phyloP scores from a whole-genome alignment of 2,113 vertebrate species.

The Plestiodon gilberti region DNA sequence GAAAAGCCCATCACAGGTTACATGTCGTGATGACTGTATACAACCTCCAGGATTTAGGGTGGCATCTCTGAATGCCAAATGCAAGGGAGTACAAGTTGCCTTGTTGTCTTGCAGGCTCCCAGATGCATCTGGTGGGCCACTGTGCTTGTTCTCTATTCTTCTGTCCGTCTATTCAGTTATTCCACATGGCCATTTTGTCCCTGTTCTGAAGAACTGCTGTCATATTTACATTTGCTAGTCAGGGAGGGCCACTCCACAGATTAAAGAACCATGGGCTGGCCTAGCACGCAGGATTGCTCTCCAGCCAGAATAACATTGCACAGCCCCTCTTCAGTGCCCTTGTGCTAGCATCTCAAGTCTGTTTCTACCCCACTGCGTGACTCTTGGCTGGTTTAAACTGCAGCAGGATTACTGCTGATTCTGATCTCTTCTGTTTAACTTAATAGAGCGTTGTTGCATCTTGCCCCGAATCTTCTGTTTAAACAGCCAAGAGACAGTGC shows the following conservation, averaged over 20 bases:
- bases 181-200: background rate
- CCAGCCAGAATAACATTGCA: background rate
- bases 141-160: background rate
- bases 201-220: background rate
- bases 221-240: background rate
- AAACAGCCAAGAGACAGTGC: constrained; percentile 16
- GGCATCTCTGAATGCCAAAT: too few species aligned
- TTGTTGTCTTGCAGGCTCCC: too few species aligned
- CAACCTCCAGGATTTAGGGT: too few species aligned
- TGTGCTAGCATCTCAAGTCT: constrained; percentile 13
- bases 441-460: constrained; percentile 4
- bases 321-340: constrained; percentile 30
- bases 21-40: too few species aligned
- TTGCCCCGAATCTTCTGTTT: background rate
- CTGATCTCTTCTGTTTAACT: constrained; percentile 3
- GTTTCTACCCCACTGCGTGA: constrained; percentile 48
- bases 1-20: too few species aligned
- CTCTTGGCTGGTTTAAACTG: constrained; percentile 38
- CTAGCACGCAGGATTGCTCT: background rate
- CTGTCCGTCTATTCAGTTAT: background rate
- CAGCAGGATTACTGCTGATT: constrained; percentile 22
- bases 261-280: background rate
- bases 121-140: background rate
- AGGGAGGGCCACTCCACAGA: background rate
- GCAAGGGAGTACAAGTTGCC: too few species aligned